A percentile compares a stretch with the other conserved stretches of the same genome.
Evolutionary conservation across 1,140 invertebrate genomes (phyloP).

Genomic region (Caenorhabditis briggsae): DNA sequence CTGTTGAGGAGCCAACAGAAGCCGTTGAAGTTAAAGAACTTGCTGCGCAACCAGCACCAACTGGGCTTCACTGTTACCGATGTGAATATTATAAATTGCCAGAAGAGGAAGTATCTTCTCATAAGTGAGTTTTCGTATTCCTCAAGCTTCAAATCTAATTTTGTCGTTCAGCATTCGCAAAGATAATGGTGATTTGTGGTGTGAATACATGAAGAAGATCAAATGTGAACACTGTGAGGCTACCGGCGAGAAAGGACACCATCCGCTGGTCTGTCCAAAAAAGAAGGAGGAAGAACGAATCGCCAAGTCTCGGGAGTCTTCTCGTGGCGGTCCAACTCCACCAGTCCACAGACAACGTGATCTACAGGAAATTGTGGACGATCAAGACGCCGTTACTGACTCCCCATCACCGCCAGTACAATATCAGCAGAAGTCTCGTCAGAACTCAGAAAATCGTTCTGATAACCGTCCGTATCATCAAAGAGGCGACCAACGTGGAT

Average conservation of each 20-base stretch:
- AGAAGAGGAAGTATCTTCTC: background rate
- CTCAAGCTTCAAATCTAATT: background rate
- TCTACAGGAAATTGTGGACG: background rate
- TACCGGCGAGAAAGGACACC: conserved; percentile 11
- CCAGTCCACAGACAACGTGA: background rate
- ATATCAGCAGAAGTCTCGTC: conserved; percentile 17
- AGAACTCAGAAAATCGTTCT: conserved; percentile 23
- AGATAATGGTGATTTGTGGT: conserved; percentile 44
- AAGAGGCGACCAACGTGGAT: background rate
- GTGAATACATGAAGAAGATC: conserved; percentile 48
- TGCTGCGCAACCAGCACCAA: background rate
- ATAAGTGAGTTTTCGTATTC: conserved; percentile 25
- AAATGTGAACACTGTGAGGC: conserved; percentile 26
- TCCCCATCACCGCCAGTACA: background rate
- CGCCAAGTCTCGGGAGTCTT: conserved; percentile 8
- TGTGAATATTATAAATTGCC: background rate
- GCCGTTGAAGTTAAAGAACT: background rate
- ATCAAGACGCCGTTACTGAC: background rate
- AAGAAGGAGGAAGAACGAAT: conserved; percentile 45
- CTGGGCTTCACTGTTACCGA: conserved; percentile 8
- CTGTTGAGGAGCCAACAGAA: background rate
- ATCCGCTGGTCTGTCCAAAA: conserved; percentile 21
- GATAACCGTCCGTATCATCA: background rate
- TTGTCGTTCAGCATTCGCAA: conserved; percentile 25
- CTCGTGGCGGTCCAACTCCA: background rate